Evolutionary conservation across 2,113 vertebrate species (phyloP).

Genomic region (Pygoscelis antarcticus): DNA sequence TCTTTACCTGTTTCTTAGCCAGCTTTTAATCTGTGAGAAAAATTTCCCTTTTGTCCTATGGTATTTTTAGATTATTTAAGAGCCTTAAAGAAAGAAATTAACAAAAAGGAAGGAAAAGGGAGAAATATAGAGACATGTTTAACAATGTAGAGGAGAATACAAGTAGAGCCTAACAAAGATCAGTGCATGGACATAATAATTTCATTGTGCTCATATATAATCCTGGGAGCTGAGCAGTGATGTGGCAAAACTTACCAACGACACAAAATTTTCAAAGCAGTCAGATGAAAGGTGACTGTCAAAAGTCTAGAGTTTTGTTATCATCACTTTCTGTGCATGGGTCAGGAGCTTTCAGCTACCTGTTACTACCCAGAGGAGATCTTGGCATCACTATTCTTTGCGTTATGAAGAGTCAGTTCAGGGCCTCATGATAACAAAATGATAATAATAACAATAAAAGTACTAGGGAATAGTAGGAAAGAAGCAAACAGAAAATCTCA

Average conservation of each 20-base stretch:
- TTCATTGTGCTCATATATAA: not conserved
- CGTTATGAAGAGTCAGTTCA: not conserved
- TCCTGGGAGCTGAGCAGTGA: not conserved
- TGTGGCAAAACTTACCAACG: not conserved
- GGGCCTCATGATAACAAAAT: not conserved
- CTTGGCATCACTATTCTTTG: not conserved
- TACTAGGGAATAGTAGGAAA: not conserved
- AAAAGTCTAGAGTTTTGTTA: not conserved
- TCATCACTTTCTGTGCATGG: not conserved
- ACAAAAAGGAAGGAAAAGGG: not conserved
- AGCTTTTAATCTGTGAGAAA: not conserved
- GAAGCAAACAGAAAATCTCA: not conserved
- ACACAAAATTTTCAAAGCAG: not conserved
- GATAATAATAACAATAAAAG: not conserved
- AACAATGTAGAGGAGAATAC: not conserved
- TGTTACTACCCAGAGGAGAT: not conserved
- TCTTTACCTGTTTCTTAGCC: not conserved
- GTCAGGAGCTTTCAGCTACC: not conserved
- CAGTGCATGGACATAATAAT: not conserved
- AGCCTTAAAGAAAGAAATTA: not conserved
- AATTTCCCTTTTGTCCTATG: not conserved
- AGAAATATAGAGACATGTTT: not conserved
- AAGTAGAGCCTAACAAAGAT: not conserved
- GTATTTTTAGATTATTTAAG: not conserved
- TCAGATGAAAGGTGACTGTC: not conserved